A percentile compares a stretch with the other conserved stretches of the same genome.
These are phyloP conservation scores for Herpailurus yagouaroundi DNA, from an alignment of 2,113 vertebrate species.

Conservation along the genomic window DNA sequence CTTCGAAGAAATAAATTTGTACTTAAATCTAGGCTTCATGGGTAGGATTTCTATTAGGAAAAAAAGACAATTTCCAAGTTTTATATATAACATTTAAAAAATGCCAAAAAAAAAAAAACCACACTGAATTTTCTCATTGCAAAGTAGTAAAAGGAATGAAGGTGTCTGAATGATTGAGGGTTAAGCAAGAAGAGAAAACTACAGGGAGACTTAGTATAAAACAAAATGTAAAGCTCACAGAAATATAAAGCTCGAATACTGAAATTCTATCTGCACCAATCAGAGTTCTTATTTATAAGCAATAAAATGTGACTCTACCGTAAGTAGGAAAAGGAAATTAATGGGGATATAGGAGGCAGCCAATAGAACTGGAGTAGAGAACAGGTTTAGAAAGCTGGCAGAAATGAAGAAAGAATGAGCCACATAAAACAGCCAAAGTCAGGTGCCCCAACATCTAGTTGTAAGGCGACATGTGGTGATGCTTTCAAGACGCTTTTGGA, in stretches of 20 bases:
- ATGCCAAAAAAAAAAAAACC: background rate
- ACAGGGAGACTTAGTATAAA: background rate
- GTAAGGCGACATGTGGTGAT: too few species aligned
- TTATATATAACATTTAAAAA: background rate
- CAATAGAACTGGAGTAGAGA: background rate
- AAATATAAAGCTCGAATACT: background rate
- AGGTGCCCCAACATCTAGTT: background rate
- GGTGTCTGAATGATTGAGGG: background rate
- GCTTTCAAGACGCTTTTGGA: background rate
- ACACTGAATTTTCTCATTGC: background rate
- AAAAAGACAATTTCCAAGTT: background rate
- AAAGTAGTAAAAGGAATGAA: background rate
- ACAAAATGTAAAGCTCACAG: background rate
- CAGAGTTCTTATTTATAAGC: background rate
- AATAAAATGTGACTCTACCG: background rate
- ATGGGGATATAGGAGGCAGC: background rate
- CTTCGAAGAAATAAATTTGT: background rate
- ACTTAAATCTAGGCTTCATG: background rate
- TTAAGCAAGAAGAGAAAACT: background rate
- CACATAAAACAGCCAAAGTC: background rate
- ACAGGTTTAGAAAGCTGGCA: background rate
- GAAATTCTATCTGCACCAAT: background rate
- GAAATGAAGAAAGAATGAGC: background rate
- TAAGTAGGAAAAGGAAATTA: background rate
- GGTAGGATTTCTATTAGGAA: background rate